Conservation (phyloP, 1,140 invertebrate species). For the Bombus polaris region DNA sequence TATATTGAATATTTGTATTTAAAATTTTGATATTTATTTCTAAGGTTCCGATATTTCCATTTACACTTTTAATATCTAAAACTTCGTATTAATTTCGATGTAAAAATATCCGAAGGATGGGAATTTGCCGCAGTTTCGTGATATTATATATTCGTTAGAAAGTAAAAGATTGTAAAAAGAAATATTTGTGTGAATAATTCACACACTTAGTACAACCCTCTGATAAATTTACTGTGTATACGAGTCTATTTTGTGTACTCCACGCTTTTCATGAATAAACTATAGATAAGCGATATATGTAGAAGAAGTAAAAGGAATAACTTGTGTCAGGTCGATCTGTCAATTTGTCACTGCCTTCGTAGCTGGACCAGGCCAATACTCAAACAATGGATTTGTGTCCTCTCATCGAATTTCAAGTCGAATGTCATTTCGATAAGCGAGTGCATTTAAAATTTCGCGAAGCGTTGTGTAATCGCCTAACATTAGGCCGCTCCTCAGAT, state of each 20-base stretch:
- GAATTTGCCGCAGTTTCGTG: no score
- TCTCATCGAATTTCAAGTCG: background rate
- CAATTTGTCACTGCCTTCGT: background rate
- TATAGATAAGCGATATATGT: background rate
- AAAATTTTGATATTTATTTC: no score
- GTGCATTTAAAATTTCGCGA: conserved; percentile 62
- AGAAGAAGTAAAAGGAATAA: background rate
- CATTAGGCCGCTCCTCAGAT: conserved; percentile 72
- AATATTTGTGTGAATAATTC: no score
- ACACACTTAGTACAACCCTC: no score
- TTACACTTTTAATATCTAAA: no score
- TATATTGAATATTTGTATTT: background rate
- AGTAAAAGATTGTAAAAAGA: no score
- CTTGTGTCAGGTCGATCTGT: background rate
- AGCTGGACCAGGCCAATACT: background rate
- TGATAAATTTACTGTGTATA: no score
- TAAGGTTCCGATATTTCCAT: no score
- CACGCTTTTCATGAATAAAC: background rate
- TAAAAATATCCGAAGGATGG: no score
- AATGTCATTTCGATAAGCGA: conserved; percentile 11
- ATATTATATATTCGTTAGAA: no score
- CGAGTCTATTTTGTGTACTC: no score
- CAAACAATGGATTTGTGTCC: background rate
- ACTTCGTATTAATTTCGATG: no score
- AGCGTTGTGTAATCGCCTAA: conserved; percentile 76